Percentiles rank a stretch among this genome's conserved stretches.
Conservation (phyloP, 2,797 vertebrate species). For the Vipera ursinii region DNA sequence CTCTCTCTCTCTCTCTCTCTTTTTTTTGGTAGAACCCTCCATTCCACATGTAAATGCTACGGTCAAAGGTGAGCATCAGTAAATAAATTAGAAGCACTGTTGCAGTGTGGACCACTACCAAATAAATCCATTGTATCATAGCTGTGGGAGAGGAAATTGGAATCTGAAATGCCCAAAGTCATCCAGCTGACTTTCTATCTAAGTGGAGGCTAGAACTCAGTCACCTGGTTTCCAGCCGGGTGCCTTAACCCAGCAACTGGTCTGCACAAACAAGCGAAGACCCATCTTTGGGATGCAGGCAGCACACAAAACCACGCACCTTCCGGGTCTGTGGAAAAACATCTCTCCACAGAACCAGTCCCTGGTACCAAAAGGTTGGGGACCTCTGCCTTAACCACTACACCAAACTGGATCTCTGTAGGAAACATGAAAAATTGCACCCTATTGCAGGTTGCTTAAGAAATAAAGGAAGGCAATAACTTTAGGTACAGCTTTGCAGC, state of each 20-base stretch:
- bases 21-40: neutral
- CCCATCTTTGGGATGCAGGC: no score
- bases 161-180: neutral
- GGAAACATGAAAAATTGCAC: neutral
- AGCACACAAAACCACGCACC: no score
- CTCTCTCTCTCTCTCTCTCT: no score
- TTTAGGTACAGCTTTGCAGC: neutral
- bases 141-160: neutral
- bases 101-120: neutral
- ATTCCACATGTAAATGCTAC: neutral
- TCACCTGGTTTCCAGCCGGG: neutral
- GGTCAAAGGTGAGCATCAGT: neutral
- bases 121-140: neutral
- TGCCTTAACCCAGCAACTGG: neutral
- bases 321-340: no score
- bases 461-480: neutral
- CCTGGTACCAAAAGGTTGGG: no score
- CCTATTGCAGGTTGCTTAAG: neutral
- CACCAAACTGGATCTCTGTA: neutral
- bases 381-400: neutral
- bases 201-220: neutral
- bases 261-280: no score
- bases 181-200: neutral
- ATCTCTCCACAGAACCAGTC: no score
- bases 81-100: neutral